These are phyloP conservation scores for Pteropus alecto DNA, from an alignment of 2,113 vertebrate species.

Conservation along the genomic window DNA sequence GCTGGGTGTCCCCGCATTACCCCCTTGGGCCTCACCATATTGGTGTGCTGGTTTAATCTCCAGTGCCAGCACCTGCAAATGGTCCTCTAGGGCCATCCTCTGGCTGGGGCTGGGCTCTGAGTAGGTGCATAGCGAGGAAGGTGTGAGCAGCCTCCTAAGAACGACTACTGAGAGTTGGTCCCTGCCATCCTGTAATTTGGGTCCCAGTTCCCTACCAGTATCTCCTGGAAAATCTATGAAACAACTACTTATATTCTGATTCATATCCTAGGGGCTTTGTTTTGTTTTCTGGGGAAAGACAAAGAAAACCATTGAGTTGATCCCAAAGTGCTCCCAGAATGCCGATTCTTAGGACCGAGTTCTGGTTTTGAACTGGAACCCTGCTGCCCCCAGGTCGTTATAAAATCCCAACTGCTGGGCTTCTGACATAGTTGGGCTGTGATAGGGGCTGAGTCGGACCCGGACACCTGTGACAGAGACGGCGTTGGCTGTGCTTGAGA, in stretches of 20 bases:
- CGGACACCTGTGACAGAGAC: neutral
- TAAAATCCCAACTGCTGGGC: neutral
- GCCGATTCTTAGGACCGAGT: neutral
- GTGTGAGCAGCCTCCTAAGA: neutral
- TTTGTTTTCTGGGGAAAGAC: neutral
- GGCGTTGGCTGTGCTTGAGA: neutral
- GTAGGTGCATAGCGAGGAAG: no score
- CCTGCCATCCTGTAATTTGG: neutral
- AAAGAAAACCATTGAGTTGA: neutral
- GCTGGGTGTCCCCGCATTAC: neutral
- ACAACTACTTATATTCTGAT: neutral
- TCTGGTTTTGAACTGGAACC: neutral
- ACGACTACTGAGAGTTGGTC: neutral
- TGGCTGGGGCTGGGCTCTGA: neutral
- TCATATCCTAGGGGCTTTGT: neutral
- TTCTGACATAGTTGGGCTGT: neutral
- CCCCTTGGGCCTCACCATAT: no score
- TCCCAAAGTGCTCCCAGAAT: no score
- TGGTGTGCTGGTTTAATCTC: neutral
- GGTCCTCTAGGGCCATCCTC: neutral
- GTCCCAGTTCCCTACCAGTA: no score
- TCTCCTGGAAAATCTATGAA: no score
- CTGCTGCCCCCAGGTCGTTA: accelerated
- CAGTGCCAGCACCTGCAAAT: neutral
- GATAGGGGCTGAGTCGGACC: neutral